A percentile compares a stretch with the other conserved stretches of the same genome.
phyloP scores from a whole-genome alignment of 64 coral and sea anemone genomes.

The Hydrozoanthus tunicans region DNA sequence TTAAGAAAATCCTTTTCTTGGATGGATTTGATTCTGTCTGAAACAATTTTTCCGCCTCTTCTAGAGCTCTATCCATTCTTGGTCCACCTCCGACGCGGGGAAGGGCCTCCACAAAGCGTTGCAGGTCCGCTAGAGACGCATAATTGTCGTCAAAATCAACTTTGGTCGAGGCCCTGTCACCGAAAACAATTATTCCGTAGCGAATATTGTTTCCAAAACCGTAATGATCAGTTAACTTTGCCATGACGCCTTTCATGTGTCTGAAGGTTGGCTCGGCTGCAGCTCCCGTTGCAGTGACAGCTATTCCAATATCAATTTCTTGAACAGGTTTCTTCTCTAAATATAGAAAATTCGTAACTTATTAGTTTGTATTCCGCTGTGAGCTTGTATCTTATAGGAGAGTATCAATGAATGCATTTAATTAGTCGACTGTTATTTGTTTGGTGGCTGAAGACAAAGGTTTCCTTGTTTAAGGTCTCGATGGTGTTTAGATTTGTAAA shows the following conservation, averaged over 20 bases:
- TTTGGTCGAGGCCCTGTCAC: conserved; percentile 28
- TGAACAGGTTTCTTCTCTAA: conserved; percentile 49
- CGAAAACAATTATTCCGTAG: conserved; percentile 71
- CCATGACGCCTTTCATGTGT: conserved; percentile 72
- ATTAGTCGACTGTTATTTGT: too few species aligned
- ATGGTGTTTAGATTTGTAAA: too few species aligned
- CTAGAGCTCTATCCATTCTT: conserved; percentile 53
- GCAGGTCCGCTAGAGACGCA: conserved; percentile 4
- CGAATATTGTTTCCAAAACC: conserved; percentile 71
- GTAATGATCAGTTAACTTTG: conserved; percentile 62
- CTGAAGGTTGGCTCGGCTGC: conserved; percentile 65
- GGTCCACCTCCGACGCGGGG: conserved; percentile 65
- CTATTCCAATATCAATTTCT: conserved; percentile 78
- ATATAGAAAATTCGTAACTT: not conserved
- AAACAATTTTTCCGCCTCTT: conserved; percentile 54
- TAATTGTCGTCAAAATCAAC: conserved; percentile 54
- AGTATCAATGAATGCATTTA: too few species aligned
- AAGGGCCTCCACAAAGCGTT: conserved; percentile 32
- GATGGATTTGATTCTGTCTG: conserved; percentile 39
- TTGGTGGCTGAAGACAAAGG: too few species aligned
- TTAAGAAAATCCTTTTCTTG: conserved; percentile 73
- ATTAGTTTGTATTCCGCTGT: not conserved
- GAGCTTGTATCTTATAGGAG: too few species aligned
- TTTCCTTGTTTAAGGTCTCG: too few species aligned
- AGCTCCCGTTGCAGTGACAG: conserved; percentile 64